Evolutionary conservation across 53 echinoderm and acorn worm genomes (phyloP).

Genomic region (Zoroaster sp.): DNA sequence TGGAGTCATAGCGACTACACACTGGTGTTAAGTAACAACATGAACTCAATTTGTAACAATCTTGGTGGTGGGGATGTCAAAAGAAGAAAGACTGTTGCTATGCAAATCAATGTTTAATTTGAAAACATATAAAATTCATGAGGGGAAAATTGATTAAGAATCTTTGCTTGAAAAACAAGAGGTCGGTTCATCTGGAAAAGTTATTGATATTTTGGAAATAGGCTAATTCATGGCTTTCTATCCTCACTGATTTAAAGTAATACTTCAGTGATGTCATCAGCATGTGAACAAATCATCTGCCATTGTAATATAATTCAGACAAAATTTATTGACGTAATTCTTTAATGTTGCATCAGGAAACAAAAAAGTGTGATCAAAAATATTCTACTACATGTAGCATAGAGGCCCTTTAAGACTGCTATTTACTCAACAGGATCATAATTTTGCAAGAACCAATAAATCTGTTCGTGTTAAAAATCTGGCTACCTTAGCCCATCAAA

Average conservation of each 20-base stretch:
- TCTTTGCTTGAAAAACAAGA: not conserved
- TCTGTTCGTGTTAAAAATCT: not conserved
- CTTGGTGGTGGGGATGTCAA: not conserved
- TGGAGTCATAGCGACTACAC: not conserved
- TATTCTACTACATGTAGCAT: not conserved
- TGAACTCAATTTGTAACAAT: conserved; percentile 11
- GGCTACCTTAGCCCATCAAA: not conserved
- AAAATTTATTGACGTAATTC: too few relatives aligned
- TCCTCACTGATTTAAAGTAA: too few relatives aligned
- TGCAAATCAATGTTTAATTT: not conserved
- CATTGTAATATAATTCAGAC: too few relatives aligned
- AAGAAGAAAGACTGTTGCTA: not conserved
- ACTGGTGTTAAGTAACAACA: conserved; percentile 24
- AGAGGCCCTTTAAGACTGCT: not conserved
- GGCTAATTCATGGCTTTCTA: too few relatives aligned
- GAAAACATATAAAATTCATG: not conserved
- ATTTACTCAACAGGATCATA: not conserved
- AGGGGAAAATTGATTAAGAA: not conserved
- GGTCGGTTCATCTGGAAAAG: too few relatives aligned
- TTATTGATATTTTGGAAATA: too few relatives aligned
- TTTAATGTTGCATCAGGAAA: too few relatives aligned
- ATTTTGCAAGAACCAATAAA: not conserved
- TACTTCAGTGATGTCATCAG: too few relatives aligned
- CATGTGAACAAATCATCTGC: too few relatives aligned
- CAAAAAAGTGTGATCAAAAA: not conserved